Conservation (phyloP, 2,113 vertebrate species). For the Eira barbara region DNA sequence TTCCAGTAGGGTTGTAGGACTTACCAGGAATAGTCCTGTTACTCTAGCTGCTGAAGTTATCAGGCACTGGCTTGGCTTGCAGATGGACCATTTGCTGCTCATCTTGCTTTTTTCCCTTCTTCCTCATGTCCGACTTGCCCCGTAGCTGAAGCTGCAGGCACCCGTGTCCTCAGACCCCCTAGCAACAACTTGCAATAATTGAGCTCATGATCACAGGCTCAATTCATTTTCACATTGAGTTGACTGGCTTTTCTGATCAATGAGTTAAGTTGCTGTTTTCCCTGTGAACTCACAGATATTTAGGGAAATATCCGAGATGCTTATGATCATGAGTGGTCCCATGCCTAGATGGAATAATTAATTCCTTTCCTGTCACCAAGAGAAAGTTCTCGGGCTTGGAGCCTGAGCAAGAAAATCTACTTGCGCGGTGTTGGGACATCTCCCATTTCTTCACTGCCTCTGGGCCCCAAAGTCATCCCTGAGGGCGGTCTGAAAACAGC, state of each 20-base stretch:
- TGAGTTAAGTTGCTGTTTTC: not conserved
- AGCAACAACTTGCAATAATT: rapidly evolving
- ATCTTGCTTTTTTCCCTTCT: not conserved
- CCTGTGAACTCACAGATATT: not conserved
- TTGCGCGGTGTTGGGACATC: not conserved
- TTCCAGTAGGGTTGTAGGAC: no score
- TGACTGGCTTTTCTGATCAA: not conserved
- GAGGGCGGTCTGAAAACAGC: not conserved
- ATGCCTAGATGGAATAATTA: not conserved
- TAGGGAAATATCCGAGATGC: not conserved
- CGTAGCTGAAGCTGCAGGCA: not conserved
- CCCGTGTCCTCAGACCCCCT: not conserved
- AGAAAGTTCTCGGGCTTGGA: not conserved
- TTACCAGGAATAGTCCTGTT: not conserved
- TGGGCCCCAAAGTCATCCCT: not conserved
- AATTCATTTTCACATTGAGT: not conserved
- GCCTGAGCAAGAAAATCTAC: not conserved
- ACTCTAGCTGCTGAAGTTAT: not conserved
- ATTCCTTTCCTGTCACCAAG: not conserved
- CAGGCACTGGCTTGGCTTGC: rapidly evolving
- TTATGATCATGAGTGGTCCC: not conserved
- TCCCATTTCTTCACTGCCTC: not conserved
- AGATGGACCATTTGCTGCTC: rapidly evolving
- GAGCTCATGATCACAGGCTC: not conserved
- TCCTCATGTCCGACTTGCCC: rapidly evolving